These are phyloP conservation scores for Abrostola triplasia DNA, from an alignment of 2,888 invertebrate species.

Conservation along the genomic window DNA sequence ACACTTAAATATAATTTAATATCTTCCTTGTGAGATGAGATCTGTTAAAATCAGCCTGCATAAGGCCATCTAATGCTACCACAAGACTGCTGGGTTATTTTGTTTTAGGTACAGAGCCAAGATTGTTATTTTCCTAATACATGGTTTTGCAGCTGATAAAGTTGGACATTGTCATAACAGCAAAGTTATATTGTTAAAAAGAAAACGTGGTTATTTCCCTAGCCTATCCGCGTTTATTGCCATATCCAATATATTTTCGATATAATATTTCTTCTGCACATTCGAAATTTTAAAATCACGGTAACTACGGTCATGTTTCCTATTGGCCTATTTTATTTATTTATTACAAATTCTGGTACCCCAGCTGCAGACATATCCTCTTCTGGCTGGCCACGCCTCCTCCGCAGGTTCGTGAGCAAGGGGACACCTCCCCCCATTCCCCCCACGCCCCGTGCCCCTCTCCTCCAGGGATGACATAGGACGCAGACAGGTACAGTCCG, in stretches of 20 bases:
- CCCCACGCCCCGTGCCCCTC: constrained; percentile 91
- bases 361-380: constrained; percentile 91
- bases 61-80: too few species aligned
- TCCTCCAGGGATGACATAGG: constrained; percentile 91
- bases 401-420: constrained; percentile 97
- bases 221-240: too few species aligned
- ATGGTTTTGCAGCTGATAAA: not conserved
- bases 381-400: constrained; percentile 96
- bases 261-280: too few species aligned
- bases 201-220: too few species aligned
- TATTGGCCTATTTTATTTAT: not conserved
- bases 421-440: constrained; percentile 94
- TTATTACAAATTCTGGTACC: constrained; percentile 78
- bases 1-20: not conserved
- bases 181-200: too few species aligned
- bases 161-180: not conserved
- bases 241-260: too few species aligned
- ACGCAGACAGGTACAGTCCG: constrained; percentile 91
- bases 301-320: too few species aligned
- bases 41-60: not conserved
- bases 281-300: too few species aligned
- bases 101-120: too few species aligned
- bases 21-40: not conserved
- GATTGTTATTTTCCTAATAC: too few species aligned
- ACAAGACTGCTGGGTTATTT: too few species aligned